A percentile compares a stretch with the other conserved stretches of the same genome.
Evolutionary conservation across 2,888 invertebrate species (phyloP).

Genomic region (Acrocyrtus sp.): DNA sequence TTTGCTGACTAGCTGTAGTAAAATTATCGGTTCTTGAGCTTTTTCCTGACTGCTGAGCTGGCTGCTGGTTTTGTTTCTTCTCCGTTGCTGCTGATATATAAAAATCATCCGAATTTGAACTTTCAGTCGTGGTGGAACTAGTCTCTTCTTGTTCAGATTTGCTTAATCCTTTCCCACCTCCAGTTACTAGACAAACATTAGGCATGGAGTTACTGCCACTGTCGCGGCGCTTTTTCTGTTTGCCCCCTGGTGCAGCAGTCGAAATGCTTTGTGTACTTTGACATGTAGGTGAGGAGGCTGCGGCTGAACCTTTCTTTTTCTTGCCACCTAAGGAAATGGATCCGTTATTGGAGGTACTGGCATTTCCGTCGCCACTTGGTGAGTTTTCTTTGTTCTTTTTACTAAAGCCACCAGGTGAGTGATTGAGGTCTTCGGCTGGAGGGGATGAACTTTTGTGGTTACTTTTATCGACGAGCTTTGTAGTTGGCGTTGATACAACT

Average conservation of each 20-base stretch:
- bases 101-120: slow-evolving; percentile 73
- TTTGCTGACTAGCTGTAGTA: slow-evolving; percentile 29
- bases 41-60: not conserved
- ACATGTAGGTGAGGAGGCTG: slow-evolving; percentile 10
- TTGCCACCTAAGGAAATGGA: slow-evolving; percentile 1
- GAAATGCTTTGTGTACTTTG: slow-evolving; percentile 28
- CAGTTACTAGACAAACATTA: slow-evolving; percentile 31
- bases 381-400: slow-evolving; percentile 49
- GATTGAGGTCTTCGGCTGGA: slow-evolving; percentile 27
- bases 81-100: slow-evolving; percentile 47
- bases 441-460: slow-evolving; percentile 43
- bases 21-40: slow-evolving; percentile 50
- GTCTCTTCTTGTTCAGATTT: slow-evolving; percentile 72
- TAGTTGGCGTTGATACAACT: not conserved
- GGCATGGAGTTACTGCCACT: slow-evolving; percentile 24
- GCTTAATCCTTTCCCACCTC: slow-evolving; percentile 12
- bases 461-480: slow-evolving; percentile 36
- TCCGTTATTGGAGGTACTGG: not conserved
- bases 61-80: slow-evolving; percentile 30
- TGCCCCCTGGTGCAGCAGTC: not conserved
- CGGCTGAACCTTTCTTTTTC: slow-evolving; percentile 49
- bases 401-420: slow-evolving; percentile 23
- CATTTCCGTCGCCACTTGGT: slow-evolving; percentile 10
- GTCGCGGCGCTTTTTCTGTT: slow-evolving; percentile 29
- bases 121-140: slow-evolving; percentile 78